Percentiles rank a stretch among this genome's conserved stretches.
Conservation (phyloP, 2,888 invertebrate genomes). For the Calephelis perditalis region DNA sequence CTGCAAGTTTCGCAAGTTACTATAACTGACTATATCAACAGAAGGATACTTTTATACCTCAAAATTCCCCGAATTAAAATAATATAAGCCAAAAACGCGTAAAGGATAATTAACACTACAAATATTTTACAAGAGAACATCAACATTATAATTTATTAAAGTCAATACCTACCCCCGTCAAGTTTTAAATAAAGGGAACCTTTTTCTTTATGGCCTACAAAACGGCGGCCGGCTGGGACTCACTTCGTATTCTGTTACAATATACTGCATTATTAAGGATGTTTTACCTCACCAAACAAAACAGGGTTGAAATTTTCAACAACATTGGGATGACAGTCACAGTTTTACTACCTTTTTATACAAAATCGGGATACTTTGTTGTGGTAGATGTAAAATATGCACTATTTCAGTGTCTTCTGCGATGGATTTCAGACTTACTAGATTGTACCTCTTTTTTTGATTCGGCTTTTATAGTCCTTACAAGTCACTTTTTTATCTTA, state of each 20-base stretch:
- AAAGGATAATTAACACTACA: slow-evolving; percentile 10
- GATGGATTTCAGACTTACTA: no score
- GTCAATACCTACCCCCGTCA: not conserved
- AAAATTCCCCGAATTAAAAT: no score
- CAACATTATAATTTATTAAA: not conserved
- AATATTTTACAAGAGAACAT: slow-evolving; percentile 1
- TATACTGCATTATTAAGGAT: slow-evolving; percentile 67
- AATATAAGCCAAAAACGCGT: not conserved
- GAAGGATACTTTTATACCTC: no score
- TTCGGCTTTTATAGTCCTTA: no score
- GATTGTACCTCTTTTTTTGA: no score
- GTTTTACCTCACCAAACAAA: slow-evolving; percentile 41
- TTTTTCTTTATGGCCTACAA: slow-evolving; percentile 22
- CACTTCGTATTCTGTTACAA: slow-evolving; percentile 64
- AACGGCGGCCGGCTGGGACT: slow-evolving; percentile 29
- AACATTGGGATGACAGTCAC: not conserved
- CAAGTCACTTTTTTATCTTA: no score
- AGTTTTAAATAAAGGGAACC: slow-evolving; percentile 16
- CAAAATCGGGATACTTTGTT: no score
- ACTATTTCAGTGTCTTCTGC: no score
- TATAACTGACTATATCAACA: no score
- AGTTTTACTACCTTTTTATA: no score
- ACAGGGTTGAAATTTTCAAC: slow-evolving; percentile 20
- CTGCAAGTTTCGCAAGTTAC: no score
- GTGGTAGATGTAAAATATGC: no score